Base-by-base conservation (phyloP, 2,113 vertebrate species). In the Grus americana region DNA sequence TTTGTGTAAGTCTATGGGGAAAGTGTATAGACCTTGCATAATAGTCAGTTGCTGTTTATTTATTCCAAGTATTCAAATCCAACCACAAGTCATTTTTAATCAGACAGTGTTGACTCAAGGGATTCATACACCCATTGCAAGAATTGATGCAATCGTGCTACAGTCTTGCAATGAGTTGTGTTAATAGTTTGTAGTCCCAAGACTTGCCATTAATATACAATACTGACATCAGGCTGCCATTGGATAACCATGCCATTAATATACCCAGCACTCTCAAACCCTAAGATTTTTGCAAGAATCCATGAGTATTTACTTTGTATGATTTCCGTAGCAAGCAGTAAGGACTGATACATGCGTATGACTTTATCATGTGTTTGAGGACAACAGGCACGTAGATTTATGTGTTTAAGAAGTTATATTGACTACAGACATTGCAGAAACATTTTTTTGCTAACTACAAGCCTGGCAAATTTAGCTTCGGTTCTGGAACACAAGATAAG, bases 1-100 rank as follows among this genome's bases (percentile, higher is more conserved):
- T 94, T 58, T 93, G 91, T 90, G 92, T 90, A 94, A 97, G 84
- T 30, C 75, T 75, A 49, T 86, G 86, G 80, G 90, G 92, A 96
- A 95, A 96, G 84, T 34, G 23, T 34, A 67, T 3, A 67, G 73
- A 47, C 55, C 90, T 97, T 97, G 95, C 96, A 87, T 72, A 97
- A 97, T 4, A 92, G 57, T 26, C 90, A 79, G 36, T 84, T 72
- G 88, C 68, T 93, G 73, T 16, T 91, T 92, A 75, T 93, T 97
- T 92, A 61, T 95, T 92, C 85, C 95, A 87, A 93, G 73, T 44
- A 82, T 46, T 73, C 83, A 76, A 84, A 90, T 70, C 59, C 42
- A 90, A 40, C 88, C 97, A 95, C 49, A 3, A 93, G 90, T 70
- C 71, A 90, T 44, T 90, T 95, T 90, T 30, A 95, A 93, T 87